Evolutionary conservation across 2,113 vertebrate genomes (phyloP), one percentile per base, ranked within the genome.

Genomic region (Chloroceryle aenea): DNA sequence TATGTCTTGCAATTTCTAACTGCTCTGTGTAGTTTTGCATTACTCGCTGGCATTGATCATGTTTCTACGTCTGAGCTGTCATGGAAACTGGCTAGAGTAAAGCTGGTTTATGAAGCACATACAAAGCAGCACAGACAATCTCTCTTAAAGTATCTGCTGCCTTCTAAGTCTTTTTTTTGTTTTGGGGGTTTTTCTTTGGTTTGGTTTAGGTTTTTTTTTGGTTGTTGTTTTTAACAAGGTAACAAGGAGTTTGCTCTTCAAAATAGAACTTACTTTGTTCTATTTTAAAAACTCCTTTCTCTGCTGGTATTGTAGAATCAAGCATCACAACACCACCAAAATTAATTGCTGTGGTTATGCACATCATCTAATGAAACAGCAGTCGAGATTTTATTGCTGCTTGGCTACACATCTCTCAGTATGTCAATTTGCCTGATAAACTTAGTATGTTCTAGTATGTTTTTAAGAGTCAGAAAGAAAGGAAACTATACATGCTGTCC

Each of bases 11-110:
- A 55, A 4, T 85, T 91, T 91, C 38, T 62, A 67, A 47, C 23
- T 1, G 4, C 34, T 95, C 58, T 94, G 18, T 56, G 58, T 50
- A 87, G 53, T 61, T 62, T 58, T 85, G 85, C 82, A 87, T 94
- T 85, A 69, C 50, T 94, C 32, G 20, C 63, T 1, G 7, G 58
- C 25, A 36, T 55, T 72, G 78, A 79, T 90, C 58, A 14, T 67
- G 47, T 82, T 95, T 71, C 59, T 89, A 4, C 83, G 67, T 85
- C 85, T 93, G 74, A 93, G 78, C 85, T 96, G 89, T 91, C 71
- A 83, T 85, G 89, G 91, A 89, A 93, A 94, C 91, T 76, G 68
- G 81, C 90, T 89, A 63, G 25, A 95, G 74, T 58, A 91, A 85
- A 96, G 40, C 73, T 82, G 62, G 16, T 4, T 87, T 85, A 58